These are phyloP conservation scores for Clarias gariepinus DNA, from an alignment of 2,113 vertebrate species.

Conservation along the genomic window DNA sequence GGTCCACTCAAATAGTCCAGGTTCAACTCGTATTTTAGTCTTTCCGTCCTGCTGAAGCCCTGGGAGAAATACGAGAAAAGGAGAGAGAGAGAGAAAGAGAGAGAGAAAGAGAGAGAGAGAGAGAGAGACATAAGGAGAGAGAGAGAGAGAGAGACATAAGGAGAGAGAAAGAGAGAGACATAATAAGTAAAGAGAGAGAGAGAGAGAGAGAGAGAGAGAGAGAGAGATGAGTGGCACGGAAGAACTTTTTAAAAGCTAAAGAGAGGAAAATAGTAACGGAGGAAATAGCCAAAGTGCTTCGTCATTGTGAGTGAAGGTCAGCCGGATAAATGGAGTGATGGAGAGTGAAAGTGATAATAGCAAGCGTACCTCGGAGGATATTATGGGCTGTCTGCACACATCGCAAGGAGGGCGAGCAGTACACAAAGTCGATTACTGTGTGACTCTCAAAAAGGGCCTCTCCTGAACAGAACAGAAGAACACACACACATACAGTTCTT, in stretches of 20 bases:
- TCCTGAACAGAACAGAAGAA: slow-evolving; percentile 69
- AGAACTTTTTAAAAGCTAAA: not conserved
- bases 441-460: slow-evolving; percentile 92
- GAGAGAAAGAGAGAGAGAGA: not conserved
- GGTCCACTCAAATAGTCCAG: slow-evolving; percentile 96
- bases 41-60: slow-evolving; percentile 92
- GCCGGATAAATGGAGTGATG: slow-evolving; percentile 12
- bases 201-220: not conserved
- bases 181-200: too few species aligned
- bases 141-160: not conserved
- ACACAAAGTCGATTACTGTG: slow-evolving; percentile 85
- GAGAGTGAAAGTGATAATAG: slow-evolving; percentile 7
- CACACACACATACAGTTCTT: not conserved
- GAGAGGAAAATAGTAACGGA: not conserved
- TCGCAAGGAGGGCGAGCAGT: slow-evolving; percentile 93
- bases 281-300: not conserved
- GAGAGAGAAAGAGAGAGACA: not conserved
- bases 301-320: slow-evolving; percentile 2
- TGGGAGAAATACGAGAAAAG: slow-evolving; percentile 52
- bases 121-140: not conserved
- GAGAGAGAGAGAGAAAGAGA: not conserved
- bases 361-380: slow-evolving; percentile 85
- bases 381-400: slow-evolving; percentile 96
- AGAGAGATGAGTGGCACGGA: not conserved
- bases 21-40: slow-evolving; percentile 90